phyloP scores from a whole-genome alignment of 1,140 invertebrate species.

The Homarus americanus region DNA sequence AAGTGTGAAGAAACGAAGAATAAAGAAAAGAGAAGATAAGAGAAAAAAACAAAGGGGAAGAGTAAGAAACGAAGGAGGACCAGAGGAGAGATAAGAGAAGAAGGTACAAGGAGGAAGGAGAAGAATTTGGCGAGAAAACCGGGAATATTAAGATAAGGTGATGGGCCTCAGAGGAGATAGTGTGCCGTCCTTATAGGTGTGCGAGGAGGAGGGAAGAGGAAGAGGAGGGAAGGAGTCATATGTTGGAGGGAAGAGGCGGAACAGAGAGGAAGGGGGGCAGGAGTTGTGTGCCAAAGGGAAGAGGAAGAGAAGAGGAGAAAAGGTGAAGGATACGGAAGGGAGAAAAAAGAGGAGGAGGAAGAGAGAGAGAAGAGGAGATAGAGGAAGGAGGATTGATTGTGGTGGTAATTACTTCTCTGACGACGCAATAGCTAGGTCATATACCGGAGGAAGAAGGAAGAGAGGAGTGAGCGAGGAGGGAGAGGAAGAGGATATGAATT shows the following conservation, averaged over 20 bases:
- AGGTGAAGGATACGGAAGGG: no score
- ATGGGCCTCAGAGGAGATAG: no score
- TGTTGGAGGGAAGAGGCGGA: background rate
- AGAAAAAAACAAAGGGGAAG: background rate
- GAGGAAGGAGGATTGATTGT: background rate
- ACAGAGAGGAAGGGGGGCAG: background rate
- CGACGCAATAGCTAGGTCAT: background rate
- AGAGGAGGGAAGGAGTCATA: background rate
- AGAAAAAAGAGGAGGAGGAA: conserved; percentile 15
- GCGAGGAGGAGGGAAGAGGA: no score
- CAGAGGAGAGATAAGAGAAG: no score
- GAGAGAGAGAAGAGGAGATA: conserved; percentile 3
- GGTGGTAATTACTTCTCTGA: no score
- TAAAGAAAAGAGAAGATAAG: background rate
- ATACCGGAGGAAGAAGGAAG: background rate
- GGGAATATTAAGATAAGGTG: no score
- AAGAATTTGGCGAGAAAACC: no score
- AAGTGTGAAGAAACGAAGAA: no score
- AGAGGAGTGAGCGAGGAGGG: no score
- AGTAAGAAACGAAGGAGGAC: no score
- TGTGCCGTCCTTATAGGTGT: no score
- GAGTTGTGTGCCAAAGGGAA: background rate
- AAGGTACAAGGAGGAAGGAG: background rate
- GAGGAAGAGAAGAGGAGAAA: conserved; percentile 12
- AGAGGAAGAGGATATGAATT: background rate